Base-by-base conservation (phyloP, 1,140 invertebrate genomes). In the Helicoverpa armigera region DNA sequence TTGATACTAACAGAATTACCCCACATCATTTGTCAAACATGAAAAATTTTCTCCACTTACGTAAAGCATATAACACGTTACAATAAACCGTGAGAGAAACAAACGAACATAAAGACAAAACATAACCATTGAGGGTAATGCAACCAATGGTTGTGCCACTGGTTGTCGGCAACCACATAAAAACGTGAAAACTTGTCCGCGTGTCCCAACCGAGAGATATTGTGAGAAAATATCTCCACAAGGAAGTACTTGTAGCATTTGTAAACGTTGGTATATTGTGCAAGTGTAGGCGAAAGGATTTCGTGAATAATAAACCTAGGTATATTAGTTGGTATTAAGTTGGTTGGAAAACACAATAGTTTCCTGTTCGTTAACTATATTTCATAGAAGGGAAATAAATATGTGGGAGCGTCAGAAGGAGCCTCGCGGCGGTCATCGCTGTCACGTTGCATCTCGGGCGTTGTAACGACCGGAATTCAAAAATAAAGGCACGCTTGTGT, bases 151-250 rank as follows among this genome's bases (percentile, higher is more conserved):
- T 29, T 53, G 50, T 53, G 67, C 29, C 69, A 29, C 50, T n/a
- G 13, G n/a, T n/a, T 31, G 60, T 50, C 63, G 18, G 9, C 14
- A 48, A 43, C 18, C 50, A n/a, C 69, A 31, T 14, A 72, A 72
- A 72, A 72, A 72, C 50, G 50, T 72, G 69, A 53, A 72, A 29
- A 72, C 69, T 72, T 72, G 69, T 51, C 50, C 50, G 48, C 67
- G 13, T 53, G 67, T 48, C 65, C 43, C 2, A 10, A 9, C 61
- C 31, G 13, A 29, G n/a, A 18, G 31, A 69, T 31, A 61, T 61
- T 61, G 58, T 61, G 58, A 61, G 58, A 61, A 61, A 61, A 61
- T 60, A 29, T 61, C 23, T 12, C 23, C 23, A 23, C 11, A 0
- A 13, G 23, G 23, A 31, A 58, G 18, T 23, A 58, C 18, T 23